These are phyloP conservation scores for Melieria omissa DNA, from an alignment of 2,888 invertebrate genomes.

Conservation along the genomic window DNA sequence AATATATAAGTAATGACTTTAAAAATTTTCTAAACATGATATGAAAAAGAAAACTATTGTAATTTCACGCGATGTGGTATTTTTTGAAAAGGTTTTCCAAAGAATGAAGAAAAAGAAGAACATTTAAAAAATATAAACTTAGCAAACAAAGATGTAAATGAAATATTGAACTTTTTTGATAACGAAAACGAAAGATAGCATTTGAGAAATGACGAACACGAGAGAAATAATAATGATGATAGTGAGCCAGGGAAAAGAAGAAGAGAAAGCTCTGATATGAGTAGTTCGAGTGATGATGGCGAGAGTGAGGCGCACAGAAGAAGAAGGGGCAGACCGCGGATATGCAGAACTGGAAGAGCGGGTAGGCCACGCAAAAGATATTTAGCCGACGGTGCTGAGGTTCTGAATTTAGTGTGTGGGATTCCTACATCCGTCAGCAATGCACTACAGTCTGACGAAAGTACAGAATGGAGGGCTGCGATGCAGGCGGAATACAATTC, in stretches of 20 bases:
- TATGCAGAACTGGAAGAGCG: background rate
- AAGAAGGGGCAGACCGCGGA: conserved; percentile 8
- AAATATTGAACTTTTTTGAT: no score
- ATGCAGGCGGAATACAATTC: conserved; percentile 16
- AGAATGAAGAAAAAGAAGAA: background rate
- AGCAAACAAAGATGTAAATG: background rate
- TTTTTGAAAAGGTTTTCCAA: background rate
- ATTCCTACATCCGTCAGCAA: background rate
- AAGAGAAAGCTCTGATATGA: no score
- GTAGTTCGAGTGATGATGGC: no score
- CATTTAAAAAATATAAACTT: background rate
- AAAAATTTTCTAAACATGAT: no score
- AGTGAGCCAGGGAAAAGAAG: no score
- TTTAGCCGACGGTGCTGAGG: background rate
- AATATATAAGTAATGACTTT: no score
- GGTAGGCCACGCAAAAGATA: background rate
- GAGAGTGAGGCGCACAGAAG: background rate
- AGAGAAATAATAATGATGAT: no score
- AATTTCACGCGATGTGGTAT: conserved; percentile 4
- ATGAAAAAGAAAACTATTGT: conserved; percentile 4
- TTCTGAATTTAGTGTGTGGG: background rate
- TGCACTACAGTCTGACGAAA: background rate
- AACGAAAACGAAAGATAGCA: no score
- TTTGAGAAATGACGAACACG: no score
- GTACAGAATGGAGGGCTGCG: background rate